Conservation (phyloP, 30 jellyfish, hydroid and myxozoan species). For the Aurelia sp. region DNA sequence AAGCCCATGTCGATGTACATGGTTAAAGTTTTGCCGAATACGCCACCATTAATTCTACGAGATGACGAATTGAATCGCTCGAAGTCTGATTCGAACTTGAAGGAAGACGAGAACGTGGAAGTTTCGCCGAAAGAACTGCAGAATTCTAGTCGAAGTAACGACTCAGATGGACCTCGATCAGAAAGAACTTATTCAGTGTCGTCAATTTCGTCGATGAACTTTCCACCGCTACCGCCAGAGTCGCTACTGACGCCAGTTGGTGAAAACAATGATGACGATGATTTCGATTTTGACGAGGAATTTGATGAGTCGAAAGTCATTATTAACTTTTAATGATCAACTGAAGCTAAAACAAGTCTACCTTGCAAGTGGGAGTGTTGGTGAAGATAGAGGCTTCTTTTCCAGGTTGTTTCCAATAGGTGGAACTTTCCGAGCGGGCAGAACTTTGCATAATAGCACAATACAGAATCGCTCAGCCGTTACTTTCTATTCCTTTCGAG, state of each 20-base stretch:
- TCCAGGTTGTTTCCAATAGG: no score
- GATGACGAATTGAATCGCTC: constrained; percentile 19
- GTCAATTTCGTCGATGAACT: constrained; percentile 44
- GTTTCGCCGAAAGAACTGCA: neutral
- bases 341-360: no score
- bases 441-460: no score
- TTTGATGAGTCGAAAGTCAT: constrained; percentile 40
- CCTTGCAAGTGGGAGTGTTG: no score
- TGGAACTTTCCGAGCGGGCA: no score
- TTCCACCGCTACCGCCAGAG: constrained; percentile 71
- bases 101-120: neutral
- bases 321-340: no score
- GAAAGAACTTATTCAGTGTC: constrained; percentile 56
- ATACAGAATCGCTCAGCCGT: no score
- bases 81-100: neutral
- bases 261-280: constrained; percentile 35
- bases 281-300: neutral
- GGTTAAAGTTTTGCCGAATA: constrained; percentile 67
- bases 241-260: constrained; percentile 66
- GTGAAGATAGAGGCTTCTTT: no score
- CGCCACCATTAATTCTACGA: constrained; percentile 54
- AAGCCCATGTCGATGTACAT: constrained; percentile 59
- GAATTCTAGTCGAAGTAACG: neutral
- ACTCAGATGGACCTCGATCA: neutral
- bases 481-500: no score